Evolutionary conservation across 2,797 vertebrate genomes (phyloP), one percentile per base, ranked within the genome.

Genomic region (Xiphophorus birchmanni): DNA sequence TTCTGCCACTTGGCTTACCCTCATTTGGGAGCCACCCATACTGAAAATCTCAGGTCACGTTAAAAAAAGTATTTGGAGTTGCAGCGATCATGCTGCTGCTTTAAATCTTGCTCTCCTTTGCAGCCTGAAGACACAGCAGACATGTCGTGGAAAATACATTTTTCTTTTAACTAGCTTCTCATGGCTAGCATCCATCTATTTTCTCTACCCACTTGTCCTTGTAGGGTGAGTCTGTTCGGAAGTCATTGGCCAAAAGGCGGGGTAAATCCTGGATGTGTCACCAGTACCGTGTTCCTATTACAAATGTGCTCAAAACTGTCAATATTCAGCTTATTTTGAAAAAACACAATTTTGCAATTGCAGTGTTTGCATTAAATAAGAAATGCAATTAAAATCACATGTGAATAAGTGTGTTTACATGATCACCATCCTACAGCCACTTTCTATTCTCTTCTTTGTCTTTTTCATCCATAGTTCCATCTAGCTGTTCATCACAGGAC

Each of bases 1-100:
- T 26, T 26, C 65, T 69, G 65, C 65, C 65, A 42, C 91, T 79
- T 82, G 77, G 88, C 83, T 90, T 90, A 84, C 42, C 42, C 88
- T 92, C 92, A 89, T 93, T 91, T 90, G 86, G 83, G 82, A 89
- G 76, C 80, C 91, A 85, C 87, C 89, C 89, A 87, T 17, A 78
- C 77, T 58, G 75, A 45, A 72, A 44, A 72, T 45, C 42, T 85
- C 81, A 45, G 76, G 73, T 37, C 32, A 82, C 26, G 74, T 88
- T 77, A 1, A 87, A 77, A 60, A 45, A 72, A 45, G 69, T 26
- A 45, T 26, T 29, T 45, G 17, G 42, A 72, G 12, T 40, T 72
- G 40, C 26, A 42, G 6, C 37, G 21, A 69, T 69, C 65, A 32
- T 23, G 26, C 26, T 56, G 54, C 26, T 60, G 58, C 58, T 60